phyloP scores from a whole-genome alignment of 2,113 vertebrate species.

The Mugil cephalus region DNA sequence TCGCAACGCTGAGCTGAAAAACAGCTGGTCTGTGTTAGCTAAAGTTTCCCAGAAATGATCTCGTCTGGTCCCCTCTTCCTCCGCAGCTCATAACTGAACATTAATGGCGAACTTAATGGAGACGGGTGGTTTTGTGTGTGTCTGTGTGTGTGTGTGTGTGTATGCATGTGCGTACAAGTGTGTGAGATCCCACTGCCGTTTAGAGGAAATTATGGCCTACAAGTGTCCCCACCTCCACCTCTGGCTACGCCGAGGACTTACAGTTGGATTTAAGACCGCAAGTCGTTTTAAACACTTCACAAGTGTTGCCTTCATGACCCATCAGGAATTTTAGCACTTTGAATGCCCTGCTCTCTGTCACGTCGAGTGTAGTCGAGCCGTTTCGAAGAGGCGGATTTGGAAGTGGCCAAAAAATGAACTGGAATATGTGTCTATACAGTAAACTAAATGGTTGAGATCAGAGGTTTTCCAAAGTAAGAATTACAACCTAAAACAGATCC shows the following conservation, averaged over 20 bases:
- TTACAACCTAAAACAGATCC: slow-evolving; percentile 42
- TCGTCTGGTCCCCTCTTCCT: slow-evolving; percentile 65
- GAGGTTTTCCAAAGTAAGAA: slow-evolving; percentile 51
- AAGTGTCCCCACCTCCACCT: slow-evolving; percentile 68
- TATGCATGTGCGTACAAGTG: slow-evolving; percentile 9
- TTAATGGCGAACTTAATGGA: slow-evolving; percentile 54
- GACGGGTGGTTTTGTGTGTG: slow-evolving; percentile 14
- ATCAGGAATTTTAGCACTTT: slow-evolving; percentile 56
- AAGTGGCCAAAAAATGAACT: slow-evolving; percentile 53
- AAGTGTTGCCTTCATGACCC: slow-evolving; percentile 61
- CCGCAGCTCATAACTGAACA: slow-evolving; percentile 47
- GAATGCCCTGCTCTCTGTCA: slow-evolving; percentile 37
- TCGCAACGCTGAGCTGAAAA: slow-evolving; percentile 61
- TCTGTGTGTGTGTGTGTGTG: slow-evolving; percentile 1
- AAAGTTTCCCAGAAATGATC: slow-evolving; percentile 77
- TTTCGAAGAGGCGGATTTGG: slow-evolving; percentile 43
- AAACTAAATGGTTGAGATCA: slow-evolving; percentile 40
- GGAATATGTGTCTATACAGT: slow-evolving; percentile 41
- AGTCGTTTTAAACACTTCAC: slow-evolving; percentile 52
- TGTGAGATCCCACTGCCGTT: slow-evolving; percentile 54
- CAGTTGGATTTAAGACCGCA: slow-evolving; percentile 56
- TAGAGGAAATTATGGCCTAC: slow-evolving; percentile 71
- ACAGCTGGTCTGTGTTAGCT: slow-evolving; percentile 77
- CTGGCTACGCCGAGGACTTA: slow-evolving; percentile 58
- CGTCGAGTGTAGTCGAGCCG: slow-evolving; percentile 42